Base-by-base conservation (phyloP, 2,797 vertebrate genomes). In the Eupleurogrammus muticus region DNA sequence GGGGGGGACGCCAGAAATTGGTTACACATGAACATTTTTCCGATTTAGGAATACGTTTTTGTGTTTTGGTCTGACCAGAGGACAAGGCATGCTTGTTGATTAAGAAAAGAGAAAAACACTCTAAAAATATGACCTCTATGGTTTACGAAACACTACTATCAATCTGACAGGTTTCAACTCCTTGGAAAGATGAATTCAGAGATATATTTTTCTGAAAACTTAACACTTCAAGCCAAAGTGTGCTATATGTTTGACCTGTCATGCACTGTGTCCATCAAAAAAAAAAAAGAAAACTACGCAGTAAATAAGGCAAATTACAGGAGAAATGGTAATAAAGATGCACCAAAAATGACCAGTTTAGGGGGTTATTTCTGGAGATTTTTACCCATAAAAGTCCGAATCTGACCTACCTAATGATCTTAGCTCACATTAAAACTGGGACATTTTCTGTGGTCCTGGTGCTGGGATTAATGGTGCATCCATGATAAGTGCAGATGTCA, bases 401-500 rank as follows among this genome's bases (percentile, higher is more conserved):
- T 52, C 61, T 42, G n/a, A 57, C 24, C 21, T 55, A 13, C 36
- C 44, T 35, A 19, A 34, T 51, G 12, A 47, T 59, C 21, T 21
- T 40, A 21, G 42, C 32, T 47, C 21, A 21, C 4, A 50, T 46
- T 32, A 44, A 42, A 46, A 36, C 35, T 5, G 38, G 11, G 28
- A n/a, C 35, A 56, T 47, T 59, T 55, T 55, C 47, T 42, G 32
- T 49, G 48, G 53, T 59, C 21, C 14, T 55, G 36, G 44, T 50
- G 52, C 19, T 46, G 46, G 46, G 20, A 9, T 66, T 44, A 42
- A 62, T 38, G 21, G 57, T 56, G 35, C 19, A 19, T 71, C 53
- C 57, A 24, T 57, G 46, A 59, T 51, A 5, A 46, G 16, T 36
- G 53, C 52, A 59, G 69, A 35, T 64, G 35, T 28, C 49, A 32